These are phyloP conservation scores for Scaptomyza cyrtandrae DNA, from an alignment of 2,888 invertebrate species.

Conservation along the genomic window DNA sequence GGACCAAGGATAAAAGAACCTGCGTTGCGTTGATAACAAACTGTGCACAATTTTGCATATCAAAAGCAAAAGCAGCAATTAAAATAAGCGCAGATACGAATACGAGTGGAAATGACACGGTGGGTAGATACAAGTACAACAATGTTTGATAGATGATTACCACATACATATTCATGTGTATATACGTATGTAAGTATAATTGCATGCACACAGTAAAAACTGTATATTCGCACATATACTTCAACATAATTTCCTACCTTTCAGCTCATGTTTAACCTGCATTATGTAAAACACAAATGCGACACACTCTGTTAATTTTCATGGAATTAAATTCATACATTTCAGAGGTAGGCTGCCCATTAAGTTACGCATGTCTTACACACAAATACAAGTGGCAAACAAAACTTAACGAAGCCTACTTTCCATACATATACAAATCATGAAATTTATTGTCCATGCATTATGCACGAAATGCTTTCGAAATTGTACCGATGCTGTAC, in stretches of 20 bases:
- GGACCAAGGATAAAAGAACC: constrained; percentile 48
- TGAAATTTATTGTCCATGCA: too few relatives aligned
- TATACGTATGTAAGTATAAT: neutral
- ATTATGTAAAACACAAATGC: constrained; percentile 57
- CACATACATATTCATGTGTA: constrained; percentile 11
- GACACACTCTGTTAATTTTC: constrained; percentile 72
- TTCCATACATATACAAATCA: neutral
- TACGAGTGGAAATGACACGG: constrained; percentile 28
- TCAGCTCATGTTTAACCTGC: constrained; percentile 48
- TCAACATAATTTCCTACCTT: constrained; percentile 10
- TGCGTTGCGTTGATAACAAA: constrained; percentile 67
- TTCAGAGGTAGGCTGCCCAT: constrained; percentile 15
- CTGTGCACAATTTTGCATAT: constrained; percentile 74
- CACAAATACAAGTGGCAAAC: neutral
- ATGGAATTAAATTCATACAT: constrained; percentile 59
- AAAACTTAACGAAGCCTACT: neutral
- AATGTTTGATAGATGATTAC: constrained; percentile 66
- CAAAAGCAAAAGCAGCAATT: constrained; percentile 71
- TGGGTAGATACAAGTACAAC: constrained; percentile 34
- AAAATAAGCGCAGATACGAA: constrained; percentile 58
- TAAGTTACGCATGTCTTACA: neutral
- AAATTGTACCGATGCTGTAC: neutral
- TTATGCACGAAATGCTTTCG: neutral
- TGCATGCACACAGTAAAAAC: constrained; percentile 3
- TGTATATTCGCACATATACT: constrained; percentile 21